phyloP scores from a whole-genome alignment of 2,797 vertebrate species.

The Champsocephalus esox region DNA sequence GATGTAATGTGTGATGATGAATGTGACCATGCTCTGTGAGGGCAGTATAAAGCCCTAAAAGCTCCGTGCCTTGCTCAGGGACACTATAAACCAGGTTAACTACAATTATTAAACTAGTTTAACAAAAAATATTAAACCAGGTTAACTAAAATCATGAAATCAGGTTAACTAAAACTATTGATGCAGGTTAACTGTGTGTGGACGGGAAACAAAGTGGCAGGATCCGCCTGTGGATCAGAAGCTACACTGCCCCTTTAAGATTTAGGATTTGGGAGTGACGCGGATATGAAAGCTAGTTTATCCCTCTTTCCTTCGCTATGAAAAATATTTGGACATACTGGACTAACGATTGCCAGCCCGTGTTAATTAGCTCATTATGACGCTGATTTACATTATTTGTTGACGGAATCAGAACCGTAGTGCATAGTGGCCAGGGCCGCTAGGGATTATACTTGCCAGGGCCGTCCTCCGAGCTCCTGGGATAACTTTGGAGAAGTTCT shows the following conservation, averaged over 20 bases:
- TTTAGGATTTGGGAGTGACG: slow-evolving; percentile 89
- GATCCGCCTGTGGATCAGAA: not conserved
- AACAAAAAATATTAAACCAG: too few species aligned
- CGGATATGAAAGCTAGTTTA: slow-evolving; percentile 84
- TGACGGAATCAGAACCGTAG: slow-evolving; percentile 12
- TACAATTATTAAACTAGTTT: too few species aligned
- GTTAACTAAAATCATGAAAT: too few species aligned
- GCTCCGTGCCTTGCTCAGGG: not conserved
- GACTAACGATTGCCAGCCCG: slow-evolving; percentile 29
- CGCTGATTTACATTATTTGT: slow-evolving; percentile 1
- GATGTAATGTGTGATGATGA: not conserved
- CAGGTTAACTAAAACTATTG: too few species aligned
- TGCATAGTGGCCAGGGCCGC: slow-evolving; percentile 8
- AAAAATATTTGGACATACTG: slow-evolving; percentile 75
- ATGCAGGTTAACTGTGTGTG: not conserved
- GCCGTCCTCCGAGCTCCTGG: slow-evolving; percentile 65
- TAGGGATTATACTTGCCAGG: slow-evolving; percentile 51
- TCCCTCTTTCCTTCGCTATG: slow-evolving; percentile 81
- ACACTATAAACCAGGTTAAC: too few species aligned
- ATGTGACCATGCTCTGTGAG: not conserved
- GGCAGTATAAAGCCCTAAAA: not conserved
- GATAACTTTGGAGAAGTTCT: slow-evolving; percentile 84
- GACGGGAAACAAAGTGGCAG: not conserved
- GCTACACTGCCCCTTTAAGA: slow-evolving; percentile 84
- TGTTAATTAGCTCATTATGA: slow-evolving; percentile 41